These are phyloP conservation scores for Aspidoscelis tigris DNA, from an alignment of 2,113 vertebrate species.

Conservation along the genomic window DNA sequence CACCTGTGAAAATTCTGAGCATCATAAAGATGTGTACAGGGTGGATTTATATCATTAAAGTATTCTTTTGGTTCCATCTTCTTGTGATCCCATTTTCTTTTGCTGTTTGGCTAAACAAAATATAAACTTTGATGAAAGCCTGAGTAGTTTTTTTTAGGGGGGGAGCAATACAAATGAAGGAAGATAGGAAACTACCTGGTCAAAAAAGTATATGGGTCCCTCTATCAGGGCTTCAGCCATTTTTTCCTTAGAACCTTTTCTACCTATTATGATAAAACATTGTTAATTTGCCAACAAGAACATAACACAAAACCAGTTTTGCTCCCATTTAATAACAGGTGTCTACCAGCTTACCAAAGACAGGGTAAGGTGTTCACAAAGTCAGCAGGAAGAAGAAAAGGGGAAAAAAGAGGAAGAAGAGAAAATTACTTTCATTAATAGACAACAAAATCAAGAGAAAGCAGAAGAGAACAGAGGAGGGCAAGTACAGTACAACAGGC, in stretches of 20 bases:
- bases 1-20: conserved; percentile 42
- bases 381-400: no score
- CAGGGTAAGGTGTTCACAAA: no score
- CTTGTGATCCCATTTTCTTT: conserved; percentile 40
- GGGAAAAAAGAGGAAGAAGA: no score
- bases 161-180: conserved; percentile 18
- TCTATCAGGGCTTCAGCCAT: conserved; percentile 15
- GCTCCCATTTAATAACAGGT: not conserved
- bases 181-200: conserved; percentile 72
- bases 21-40: conserved; percentile 20
- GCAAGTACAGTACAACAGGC: no score
- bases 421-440: no score
- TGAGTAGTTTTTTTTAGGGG: not conserved
- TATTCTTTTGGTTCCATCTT: conserved; percentile 2
- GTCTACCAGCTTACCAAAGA: no score
- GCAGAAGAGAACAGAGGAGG: no score
- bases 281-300: not conserved
- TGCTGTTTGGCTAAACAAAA: conserved; percentile 54
- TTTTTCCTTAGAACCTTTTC: conserved; percentile 14
- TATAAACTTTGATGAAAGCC: conserved; percentile 22
- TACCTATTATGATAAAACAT: not conserved
- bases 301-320: not conserved
- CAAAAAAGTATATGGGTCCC: conserved; percentile 77
- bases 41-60: conserved; percentile 20
- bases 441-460: no score